phyloP scores from a whole-genome alignment of 2,113 vertebrate genomes.

The Psammodynastes pulverulentus region DNA sequence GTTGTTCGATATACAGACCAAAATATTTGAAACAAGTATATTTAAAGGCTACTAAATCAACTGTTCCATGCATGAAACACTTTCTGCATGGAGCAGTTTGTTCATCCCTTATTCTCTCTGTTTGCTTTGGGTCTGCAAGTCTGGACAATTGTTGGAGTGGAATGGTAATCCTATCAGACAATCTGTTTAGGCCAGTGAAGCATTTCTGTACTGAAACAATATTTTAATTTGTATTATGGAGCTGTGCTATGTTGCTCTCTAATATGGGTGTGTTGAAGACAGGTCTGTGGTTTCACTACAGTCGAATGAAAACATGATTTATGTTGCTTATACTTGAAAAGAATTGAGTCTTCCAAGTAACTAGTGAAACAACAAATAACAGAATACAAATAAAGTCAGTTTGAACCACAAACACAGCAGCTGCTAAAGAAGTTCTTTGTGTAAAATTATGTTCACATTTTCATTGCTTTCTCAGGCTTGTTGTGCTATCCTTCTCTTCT shows the following conservation, averaged over 20 bases:
- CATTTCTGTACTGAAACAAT: background rate
- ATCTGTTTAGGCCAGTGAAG: accelerated
- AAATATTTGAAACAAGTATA: background rate
- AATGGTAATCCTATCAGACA: background rate
- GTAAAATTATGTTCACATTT: background rate
- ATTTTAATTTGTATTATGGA: background rate
- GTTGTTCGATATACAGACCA: background rate
- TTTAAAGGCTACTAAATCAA: background rate
- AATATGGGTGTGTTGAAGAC: background rate
- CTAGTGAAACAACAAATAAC: background rate
- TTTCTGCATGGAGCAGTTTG: background rate
- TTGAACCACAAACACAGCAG: background rate
- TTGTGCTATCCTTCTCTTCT: background rate
- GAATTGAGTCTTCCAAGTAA: background rate
- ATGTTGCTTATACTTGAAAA: background rate
- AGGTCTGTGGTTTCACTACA: too few species aligned
- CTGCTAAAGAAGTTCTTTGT: background rate
- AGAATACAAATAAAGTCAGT: background rate
- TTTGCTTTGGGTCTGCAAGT: background rate
- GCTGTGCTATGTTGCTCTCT: background rate
- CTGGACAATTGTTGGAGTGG: background rate
- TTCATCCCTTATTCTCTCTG: background rate
- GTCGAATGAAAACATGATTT: background rate
- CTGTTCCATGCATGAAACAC: background rate
- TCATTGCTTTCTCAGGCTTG: background rate